phyloP scores from a whole-genome alignment of 2,797 vertebrate species.

The Sternotherus odoratus region DNA sequence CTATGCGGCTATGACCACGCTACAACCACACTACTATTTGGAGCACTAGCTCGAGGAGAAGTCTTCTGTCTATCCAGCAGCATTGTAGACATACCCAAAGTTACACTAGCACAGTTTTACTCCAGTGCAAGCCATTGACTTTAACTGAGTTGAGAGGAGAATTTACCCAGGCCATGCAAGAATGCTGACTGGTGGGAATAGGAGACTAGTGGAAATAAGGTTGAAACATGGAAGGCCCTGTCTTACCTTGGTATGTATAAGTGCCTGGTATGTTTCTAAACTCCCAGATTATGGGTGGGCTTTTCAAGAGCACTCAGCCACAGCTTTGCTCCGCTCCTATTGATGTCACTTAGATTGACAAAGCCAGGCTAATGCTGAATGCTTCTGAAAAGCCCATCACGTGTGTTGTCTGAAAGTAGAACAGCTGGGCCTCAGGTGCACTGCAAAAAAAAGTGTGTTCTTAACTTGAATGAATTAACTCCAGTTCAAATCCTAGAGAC shows the following conservation, averaged over 20 bases:
- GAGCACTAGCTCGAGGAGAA: not conserved
- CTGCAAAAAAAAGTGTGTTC: not conserved
- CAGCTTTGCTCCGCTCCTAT: not conserved
- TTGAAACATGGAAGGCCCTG: not conserved
- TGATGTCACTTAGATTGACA: not conserved
- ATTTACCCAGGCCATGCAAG: not conserved
- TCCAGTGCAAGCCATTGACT: too few relatives aligned
- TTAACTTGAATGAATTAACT: not conserved
- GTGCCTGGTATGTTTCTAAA: fast-evolving
- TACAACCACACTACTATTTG: not conserved
- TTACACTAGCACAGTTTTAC: not conserved
- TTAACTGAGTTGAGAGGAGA: not conserved
- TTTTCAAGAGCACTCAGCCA: not conserved
- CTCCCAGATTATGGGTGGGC: not conserved
- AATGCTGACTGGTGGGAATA: not conserved
- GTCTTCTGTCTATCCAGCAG: not conserved
- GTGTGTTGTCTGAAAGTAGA: not conserved
- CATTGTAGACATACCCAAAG: not conserved
- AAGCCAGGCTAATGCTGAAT: not conserved
- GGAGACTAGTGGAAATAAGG: fast-evolving
- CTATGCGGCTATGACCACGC: too few relatives aligned
- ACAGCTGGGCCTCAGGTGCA: not conserved
- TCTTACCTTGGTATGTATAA: not conserved
- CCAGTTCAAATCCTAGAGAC: not conserved
- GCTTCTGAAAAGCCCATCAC: not conserved